Base-by-base conservation (phyloP, 1,140 invertebrate genomes). In the Dolichoris vasculosae region DNA sequence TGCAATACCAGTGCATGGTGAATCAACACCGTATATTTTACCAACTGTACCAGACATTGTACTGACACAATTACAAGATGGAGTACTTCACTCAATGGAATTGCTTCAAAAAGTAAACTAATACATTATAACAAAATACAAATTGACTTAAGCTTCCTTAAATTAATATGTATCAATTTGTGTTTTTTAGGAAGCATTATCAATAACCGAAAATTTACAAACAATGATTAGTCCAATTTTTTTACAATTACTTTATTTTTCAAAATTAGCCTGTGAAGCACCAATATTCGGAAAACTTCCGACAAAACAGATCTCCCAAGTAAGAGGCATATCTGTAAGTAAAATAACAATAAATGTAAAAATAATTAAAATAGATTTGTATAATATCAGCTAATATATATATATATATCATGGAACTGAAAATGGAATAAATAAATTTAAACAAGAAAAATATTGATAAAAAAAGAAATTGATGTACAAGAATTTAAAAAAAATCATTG, bases 31-130 rank as follows among this genome's bases (percentile, higher is more conserved):
- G 11, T 97, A 97, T 88, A 96, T 97, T 80, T 93, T 96, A 90
- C 96, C 95, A 80, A 94, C 96, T 69, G 94, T 96, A 88, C 96
- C 96, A 35, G 97, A 97, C 87, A 94, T 96, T 40, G 95, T 95
- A 82, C 92, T 97, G 38, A 97, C 96, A 3, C 96, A 96, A n/a
- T 93, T 98, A 83, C 97, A 98, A 92, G 97, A 97, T 89, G 96
- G 96, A 77, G 95, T 97, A 48, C 92, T 98, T 15, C 95, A 97
- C 89, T 96, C 96, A 78, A 96, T 98, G 93, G 96, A 97, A 87
- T 94, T 96, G 71, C 92, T 98, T 69, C 96, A 97, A 90, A 96
- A 97, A 92, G 96, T 91, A 78, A 35, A 86, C 77, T 51, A 4
- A 63, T 35, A 23, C 0, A 20, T n/a, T n/a, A 6, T 77, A 30